These are phyloP conservation scores for Macaria notata DNA, from an alignment of 2,888 invertebrate species.

Conservation along the genomic window DNA sequence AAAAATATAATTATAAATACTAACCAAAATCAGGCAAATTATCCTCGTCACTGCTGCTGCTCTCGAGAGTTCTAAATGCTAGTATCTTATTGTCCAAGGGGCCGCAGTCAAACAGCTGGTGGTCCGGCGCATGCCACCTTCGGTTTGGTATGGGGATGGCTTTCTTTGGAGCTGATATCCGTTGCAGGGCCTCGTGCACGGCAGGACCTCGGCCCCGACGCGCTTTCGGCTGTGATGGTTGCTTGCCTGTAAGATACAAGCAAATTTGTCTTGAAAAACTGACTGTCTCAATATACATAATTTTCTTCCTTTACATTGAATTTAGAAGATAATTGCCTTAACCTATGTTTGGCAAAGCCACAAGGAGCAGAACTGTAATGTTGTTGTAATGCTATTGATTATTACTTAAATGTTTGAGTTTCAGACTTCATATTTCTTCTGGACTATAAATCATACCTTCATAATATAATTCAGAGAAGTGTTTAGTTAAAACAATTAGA, in stretches of 20 bases:
- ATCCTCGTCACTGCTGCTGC: slow-evolving; percentile 74
- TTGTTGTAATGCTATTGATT: too few species aligned
- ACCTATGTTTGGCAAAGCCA: too few species aligned
- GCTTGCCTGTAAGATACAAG: slow-evolving; percentile 43
- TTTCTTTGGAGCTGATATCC: slow-evolving; percentile 71
- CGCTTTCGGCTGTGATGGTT: slow-evolving; percentile 51
- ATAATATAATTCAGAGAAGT: too few species aligned
- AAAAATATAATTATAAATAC: slow-evolving; percentile 13
- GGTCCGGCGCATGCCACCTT: slow-evolving; percentile 78
- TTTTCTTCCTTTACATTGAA: too few species aligned
- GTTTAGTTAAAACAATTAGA: too few species aligned
- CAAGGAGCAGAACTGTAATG: too few species aligned
- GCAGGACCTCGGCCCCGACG: slow-evolving; percentile 74
- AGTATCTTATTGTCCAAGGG: slow-evolving; percentile 58
- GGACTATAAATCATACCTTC: too few species aligned
- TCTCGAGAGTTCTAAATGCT: slow-evolving; percentile 59
- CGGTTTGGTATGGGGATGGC: slow-evolving; percentile 58
- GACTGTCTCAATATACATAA: too few species aligned
- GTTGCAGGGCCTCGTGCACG: slow-evolving; percentile 81
- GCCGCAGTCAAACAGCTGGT: slow-evolving; percentile 70
- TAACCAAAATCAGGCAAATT: slow-evolving; percentile 72
- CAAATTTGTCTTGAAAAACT: too few species aligned
- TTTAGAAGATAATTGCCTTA: too few species aligned
- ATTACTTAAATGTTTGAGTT: too few species aligned
- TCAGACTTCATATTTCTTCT: too few species aligned